Percentiles rank a stretch among this genome's conserved stretches.
Evolutionary conservation across 2,113 vertebrate species (phyloP).

Genomic region (human (Homo sapiens)): GRCh38 chr21:46605501-46606000

Average conservation of each 20-base stretch:
- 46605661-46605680: neutral
- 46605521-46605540: neutral
- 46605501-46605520: neutral
- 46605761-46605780: neutral
- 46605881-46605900: neutral
- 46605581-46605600: neutral
- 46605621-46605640: neutral
- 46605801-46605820: neutral
- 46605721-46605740: neutral
- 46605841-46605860: neutral
- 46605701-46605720: neutral
- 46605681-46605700: neutral
- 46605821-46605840: neutral
- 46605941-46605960: neutral
- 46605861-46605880: accelerated
- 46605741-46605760: neutral
- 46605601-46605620: neutral
- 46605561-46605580: neutral
- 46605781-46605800: neutral
- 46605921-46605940: neutral
- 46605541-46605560: accelerated
- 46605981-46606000: neutral
- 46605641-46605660: neutral
- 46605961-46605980: too few relatives aligned
- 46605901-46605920: neutral